A percentile compares a stretch with the other conserved stretches of the same genome.
Conservation (phyloP, 2,113 vertebrate genomes). For the Ginglymostoma cirratum region DNA sequence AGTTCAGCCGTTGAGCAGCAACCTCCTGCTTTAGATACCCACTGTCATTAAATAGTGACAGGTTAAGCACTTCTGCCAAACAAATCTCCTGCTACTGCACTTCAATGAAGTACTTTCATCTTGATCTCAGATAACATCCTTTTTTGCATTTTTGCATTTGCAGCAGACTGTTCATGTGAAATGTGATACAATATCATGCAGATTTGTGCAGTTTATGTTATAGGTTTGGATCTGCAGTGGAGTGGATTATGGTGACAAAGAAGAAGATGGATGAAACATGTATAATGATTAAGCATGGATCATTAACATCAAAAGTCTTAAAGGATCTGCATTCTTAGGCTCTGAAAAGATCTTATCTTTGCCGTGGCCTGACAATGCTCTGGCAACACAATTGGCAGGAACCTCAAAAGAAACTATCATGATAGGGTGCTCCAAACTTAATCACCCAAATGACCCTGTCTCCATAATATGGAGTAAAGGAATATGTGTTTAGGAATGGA, state of each 20-base stretch:
- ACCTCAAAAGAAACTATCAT: not conserved
- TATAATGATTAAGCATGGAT: not conserved
- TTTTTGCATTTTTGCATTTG: not conserved
- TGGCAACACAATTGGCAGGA: not conserved
- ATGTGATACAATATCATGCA: not conserved
- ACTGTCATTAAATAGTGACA: not conserved
- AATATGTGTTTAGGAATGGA: not conserved
- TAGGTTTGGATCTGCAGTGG: not conserved
- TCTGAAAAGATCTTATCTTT: not conserved
- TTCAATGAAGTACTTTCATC: not conserved
- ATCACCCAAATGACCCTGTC: not conserved
- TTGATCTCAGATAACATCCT: not conserved
- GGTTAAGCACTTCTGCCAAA: not conserved
- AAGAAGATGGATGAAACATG: not conserved
- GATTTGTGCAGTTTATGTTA: not conserved
- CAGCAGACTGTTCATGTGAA: not conserved
- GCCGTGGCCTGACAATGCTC: not conserved
- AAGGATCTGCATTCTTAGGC: not conserved
- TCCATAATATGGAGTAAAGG: not conserved
- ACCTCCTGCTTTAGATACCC: not conserved
- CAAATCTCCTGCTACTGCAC: not conserved
- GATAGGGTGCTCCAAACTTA: not conserved
- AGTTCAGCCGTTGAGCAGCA: not conserved
- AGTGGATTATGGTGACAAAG: not conserved
- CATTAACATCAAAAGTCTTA: not conserved